These are phyloP conservation scores for Halisarca cf. caerulea DNA, from an alignment of 37 sponge, comb jelly and placozoan genomes.

Conservation along the genomic window DNA sequence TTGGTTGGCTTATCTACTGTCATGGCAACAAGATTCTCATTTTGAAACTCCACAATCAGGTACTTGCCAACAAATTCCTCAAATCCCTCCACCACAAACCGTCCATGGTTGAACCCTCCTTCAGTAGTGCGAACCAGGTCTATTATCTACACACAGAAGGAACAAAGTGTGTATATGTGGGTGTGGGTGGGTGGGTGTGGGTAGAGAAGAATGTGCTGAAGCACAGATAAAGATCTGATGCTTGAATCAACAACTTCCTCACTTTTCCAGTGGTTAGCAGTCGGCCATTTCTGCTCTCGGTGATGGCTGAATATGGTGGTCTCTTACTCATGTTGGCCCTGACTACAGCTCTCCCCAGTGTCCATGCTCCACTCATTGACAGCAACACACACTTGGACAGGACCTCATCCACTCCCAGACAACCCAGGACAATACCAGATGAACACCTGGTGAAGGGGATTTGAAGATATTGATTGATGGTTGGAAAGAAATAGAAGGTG, in stretches of 20 bases:
- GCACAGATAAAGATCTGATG: no score
- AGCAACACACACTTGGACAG: conserved; percentile 47
- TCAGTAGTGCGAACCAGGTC: conserved; percentile 47
- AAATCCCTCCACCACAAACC: conserved; percentile 58
- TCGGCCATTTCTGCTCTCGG: conserved; percentile 46
- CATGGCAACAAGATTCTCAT: conserved; percentile 73
- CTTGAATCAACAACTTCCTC: no score
- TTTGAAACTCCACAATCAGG: conserved; percentile 60
- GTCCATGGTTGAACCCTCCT: conserved; percentile 56
- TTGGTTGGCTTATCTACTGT: neutral
- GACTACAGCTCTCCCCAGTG: conserved; percentile 68
- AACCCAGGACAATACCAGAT: conserved; percentile 50
- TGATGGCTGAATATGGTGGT: conserved; percentile 47
- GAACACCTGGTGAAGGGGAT: no score
- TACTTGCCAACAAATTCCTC: conserved; percentile 54
- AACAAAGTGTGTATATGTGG: neutral
- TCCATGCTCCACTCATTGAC: conserved; percentile 67
- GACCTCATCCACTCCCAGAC: conserved; percentile 37
- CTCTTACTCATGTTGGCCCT: conserved; percentile 40
- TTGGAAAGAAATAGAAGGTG: no score
- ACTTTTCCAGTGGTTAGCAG: conserved; percentile 79
- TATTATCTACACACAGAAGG: conserved; percentile 40
- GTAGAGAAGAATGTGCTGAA: neutral
- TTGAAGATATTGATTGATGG: no score
- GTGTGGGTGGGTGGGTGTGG: neutral